Conservation (phyloP, 1,140 invertebrate genomes). For the Cryptotermes secundus region DNA sequence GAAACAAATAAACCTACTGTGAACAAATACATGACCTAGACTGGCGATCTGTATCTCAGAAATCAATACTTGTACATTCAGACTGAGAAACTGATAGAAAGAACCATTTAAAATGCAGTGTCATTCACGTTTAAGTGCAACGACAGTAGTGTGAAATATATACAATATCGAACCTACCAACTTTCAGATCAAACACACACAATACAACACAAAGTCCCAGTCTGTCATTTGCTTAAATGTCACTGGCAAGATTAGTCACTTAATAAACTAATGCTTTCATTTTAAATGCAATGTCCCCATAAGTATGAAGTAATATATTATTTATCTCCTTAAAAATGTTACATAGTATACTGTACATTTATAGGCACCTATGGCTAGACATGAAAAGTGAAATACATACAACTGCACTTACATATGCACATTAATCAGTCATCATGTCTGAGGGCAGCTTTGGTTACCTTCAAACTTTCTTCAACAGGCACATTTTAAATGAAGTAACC, state of each 20-base stretch:
- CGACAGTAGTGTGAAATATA: neutral
- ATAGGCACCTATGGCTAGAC: slow-evolving; percentile 14
- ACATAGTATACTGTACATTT: neutral
- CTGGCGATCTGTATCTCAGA: neutral
- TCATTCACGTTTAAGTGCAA: neutral
- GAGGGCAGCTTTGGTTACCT: neutral
- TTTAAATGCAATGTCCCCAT: neutral
- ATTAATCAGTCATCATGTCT: neutral
- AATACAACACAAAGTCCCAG: neutral
- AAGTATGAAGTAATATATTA: neutral
- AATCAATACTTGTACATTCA: neutral
- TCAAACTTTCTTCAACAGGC: neutral
- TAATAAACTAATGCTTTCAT: neutral
- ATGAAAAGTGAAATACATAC: neutral
- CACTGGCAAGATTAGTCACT: neutral
- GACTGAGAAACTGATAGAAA: neutral
- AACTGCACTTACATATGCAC: neutral
- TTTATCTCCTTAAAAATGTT: neutral
- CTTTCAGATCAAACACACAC: neutral
- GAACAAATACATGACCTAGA: neutral
- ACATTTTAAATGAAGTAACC: neutral
- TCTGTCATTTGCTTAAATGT: neutral
- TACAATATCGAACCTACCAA: neutral
- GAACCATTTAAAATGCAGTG: neutral
- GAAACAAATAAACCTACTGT: neutral